phyloP scores from a whole-genome alignment of 2,888 invertebrate species.

The Hipparchia semele region DNA sequence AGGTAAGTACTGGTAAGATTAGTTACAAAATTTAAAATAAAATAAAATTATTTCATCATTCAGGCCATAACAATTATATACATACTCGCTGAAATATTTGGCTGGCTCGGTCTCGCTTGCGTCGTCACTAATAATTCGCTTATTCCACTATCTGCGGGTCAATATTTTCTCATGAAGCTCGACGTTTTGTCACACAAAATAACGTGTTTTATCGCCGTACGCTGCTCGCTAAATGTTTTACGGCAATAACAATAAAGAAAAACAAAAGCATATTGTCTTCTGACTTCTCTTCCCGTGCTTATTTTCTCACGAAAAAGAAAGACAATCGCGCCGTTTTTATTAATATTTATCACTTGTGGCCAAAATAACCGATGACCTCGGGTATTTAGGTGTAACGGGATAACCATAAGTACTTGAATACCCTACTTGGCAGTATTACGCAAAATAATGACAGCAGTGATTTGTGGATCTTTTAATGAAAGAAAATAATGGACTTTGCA shows the following conservation, averaged over 20 bases:
- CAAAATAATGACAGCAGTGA: slow-evolving; percentile 34
- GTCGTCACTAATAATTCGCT: slow-evolving; percentile 73
- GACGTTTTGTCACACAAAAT: slow-evolving; percentile 83
- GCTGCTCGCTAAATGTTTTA: slow-evolving; percentile 78
- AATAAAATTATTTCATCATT: no score
- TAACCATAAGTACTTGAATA: slow-evolving; percentile 42
- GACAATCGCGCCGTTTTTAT: slow-evolving; percentile 69
- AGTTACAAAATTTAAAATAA: no score
- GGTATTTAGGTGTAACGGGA: slow-evolving; percentile 60
- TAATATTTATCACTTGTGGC: slow-evolving; percentile 73
- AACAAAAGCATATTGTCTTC: slow-evolving; percentile 78
- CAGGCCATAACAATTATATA: neutral
- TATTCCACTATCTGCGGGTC: slow-evolving; percentile 80
- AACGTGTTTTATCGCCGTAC: slow-evolving; percentile 75
- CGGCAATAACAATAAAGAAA: slow-evolving; percentile 82
- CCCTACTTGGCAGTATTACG: slow-evolving; percentile 26
- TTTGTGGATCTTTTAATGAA: neutral
- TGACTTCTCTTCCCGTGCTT: slow-evolving; percentile 67
- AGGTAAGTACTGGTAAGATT: no score
- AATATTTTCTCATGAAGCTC: slow-evolving; percentile 81
- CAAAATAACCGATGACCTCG: slow-evolving; percentile 67
- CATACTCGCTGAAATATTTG: slow-evolving; percentile 8
- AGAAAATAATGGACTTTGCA: neutral
- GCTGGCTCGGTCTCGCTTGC: slow-evolving; percentile 35
- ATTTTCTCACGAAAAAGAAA: slow-evolving; percentile 73